Percentiles rank a stretch among this genome's conserved stretches.
Conservation (phyloP, 1,140 invertebrate genomes). For the Andricus grossulariae region DNA sequence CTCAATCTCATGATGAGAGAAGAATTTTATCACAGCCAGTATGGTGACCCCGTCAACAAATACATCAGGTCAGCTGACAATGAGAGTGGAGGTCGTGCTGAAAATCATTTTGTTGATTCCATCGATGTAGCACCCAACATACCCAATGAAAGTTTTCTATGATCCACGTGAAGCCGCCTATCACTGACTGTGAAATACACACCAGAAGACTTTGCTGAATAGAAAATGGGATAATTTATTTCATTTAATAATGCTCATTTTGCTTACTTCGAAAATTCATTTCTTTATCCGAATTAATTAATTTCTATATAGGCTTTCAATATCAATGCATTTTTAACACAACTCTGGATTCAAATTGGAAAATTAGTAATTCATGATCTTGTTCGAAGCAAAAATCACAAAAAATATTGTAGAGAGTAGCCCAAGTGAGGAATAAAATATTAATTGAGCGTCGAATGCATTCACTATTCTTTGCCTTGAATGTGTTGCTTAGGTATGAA, state of each 20-base stretch:
- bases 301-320: too few relatives aligned
- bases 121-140: slow-evolving; percentile 53
- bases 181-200: neutral
- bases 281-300: too few relatives aligned
- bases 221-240: neutral
- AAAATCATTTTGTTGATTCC: slow-evolving; percentile 51
- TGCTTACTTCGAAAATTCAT: too few relatives aligned
- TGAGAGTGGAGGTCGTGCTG: slow-evolving; percentile 54
- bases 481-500: too few relatives aligned
- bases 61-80: slow-evolving; percentile 63
- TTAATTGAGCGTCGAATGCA: too few relatives aligned
- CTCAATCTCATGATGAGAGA: slow-evolving; percentile 94
- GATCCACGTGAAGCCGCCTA: slow-evolving; percentile 53
- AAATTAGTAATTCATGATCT: too few relatives aligned
- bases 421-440: too few relatives aligned
- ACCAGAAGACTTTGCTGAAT: neutral
- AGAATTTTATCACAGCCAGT: slow-evolving; percentile 94
- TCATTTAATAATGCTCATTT: neutral
- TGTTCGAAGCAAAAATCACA: too few relatives aligned
- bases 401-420: too few relatives aligned
- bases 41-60: slow-evolving; percentile 83
- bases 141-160: slow-evolving; percentile 72
- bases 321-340: too few relatives aligned
- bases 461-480: too few relatives aligned
- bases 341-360: too few relatives aligned